Percentiles rank a stretch among this genome's conserved stretches.
Evolutionary conservation across 1,140 invertebrate genomes (phyloP).

Genomic region (Diabrotica undecimpunctata): DNA sequence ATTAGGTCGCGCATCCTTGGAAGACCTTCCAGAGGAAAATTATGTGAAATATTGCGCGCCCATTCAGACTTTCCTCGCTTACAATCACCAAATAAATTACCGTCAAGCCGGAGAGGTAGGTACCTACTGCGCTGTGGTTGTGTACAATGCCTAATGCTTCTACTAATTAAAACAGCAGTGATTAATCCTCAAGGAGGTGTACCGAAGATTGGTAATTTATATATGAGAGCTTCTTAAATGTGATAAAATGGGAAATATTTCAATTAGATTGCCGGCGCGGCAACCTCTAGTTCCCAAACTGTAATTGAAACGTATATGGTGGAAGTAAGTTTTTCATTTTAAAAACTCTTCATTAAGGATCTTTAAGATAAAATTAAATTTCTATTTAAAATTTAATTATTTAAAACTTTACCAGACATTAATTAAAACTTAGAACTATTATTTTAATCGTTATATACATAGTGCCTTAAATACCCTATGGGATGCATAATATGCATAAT

Average conservation of each 20-base stretch:
- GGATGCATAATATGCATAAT: no score
- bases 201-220: constrained; percentile 4
- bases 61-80: not conserved
- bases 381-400: no score
- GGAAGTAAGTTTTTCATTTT: no score
- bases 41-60: not conserved
- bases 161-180: constrained; percentile 1
- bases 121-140: not conserved
- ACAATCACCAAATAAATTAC: constrained; percentile 3
- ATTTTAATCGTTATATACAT: no score
- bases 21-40: not conserved
- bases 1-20: not conserved
- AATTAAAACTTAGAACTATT: no score
- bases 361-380: no score
- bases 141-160: constrained; percentile 1
- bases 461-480: no score
- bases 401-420: no score
- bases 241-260: constrained; percentile 5
- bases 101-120: not conserved
- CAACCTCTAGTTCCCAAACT: no score
- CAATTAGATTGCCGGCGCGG: not conserved
- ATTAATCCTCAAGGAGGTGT: not conserved
- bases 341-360: no score
- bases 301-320: no score
- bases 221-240: not conserved